These are phyloP conservation scores for Abrostola triplasia DNA, from an alignment of 2,888 invertebrate genomes.

Conservation along the genomic window DNA sequence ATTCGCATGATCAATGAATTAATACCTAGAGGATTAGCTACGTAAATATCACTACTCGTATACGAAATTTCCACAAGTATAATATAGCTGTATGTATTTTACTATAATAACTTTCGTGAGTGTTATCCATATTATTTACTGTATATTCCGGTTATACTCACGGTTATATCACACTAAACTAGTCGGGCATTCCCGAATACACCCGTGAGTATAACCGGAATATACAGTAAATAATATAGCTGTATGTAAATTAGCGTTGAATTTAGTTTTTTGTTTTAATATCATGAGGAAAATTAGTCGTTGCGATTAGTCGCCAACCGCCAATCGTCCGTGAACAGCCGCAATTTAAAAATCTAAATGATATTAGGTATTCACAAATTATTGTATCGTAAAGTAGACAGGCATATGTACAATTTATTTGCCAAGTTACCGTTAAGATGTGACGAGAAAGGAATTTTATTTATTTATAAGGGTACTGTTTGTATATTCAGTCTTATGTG, in stretches of 20 bases:
- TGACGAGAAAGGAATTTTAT: constrained; percentile 41
- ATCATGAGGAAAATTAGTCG: constrained; percentile 4
- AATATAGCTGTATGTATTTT: too few relatives aligned
- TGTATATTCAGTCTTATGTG: constrained; percentile 45
- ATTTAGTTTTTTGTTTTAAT: too few relatives aligned
- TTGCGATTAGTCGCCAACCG: constrained; percentile 8
- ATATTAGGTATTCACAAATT: constrained; percentile 68
- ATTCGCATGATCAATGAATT: neutral
- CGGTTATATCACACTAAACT: too few relatives aligned
- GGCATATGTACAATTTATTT: constrained; percentile 52
- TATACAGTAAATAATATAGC: too few relatives aligned
- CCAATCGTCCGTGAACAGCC: constrained; percentile 25
- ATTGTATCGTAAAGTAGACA: constrained; percentile 44
- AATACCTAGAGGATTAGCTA: neutral
- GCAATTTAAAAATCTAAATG: constrained; percentile 52
- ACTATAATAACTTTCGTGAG: too few relatives aligned
- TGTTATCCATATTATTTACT: too few relatives aligned
- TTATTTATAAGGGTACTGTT: constrained; percentile 12
- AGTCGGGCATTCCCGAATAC: too few relatives aligned
- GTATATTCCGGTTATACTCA: too few relatives aligned
- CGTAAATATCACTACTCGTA: neutral
- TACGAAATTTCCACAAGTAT: neutral
- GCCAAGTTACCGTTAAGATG: constrained; percentile 36
- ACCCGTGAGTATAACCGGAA: too few relatives aligned
- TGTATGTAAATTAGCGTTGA: neutral